Evolutionary conservation across 2,113 vertebrate genomes (phyloP).

Genomic region (Synchiropus splendidus): DNA sequence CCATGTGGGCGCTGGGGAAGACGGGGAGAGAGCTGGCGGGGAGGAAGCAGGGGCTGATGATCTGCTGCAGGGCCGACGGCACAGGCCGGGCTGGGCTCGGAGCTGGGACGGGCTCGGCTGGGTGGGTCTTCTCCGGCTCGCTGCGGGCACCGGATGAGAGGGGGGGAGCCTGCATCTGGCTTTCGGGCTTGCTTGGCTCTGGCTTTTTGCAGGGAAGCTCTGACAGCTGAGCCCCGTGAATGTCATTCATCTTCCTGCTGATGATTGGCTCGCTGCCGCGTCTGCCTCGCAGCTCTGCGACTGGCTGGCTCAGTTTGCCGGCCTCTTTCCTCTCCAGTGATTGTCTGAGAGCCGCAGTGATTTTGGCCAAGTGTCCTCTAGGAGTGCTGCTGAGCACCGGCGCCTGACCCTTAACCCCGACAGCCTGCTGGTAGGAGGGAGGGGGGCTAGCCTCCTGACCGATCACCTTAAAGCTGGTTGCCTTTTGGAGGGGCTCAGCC

Average conservation of each 20-base stretch:
- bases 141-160: not conserved
- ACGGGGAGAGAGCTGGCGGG: constrained; percentile 6
- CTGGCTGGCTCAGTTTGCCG: constrained; percentile 12
- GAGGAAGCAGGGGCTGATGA: constrained; percentile 19
- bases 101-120: constrained; percentile 3
- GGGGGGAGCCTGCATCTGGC: not conserved
- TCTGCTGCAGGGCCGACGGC: constrained; percentile 3
- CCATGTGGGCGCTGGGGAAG: constrained; percentile 21
- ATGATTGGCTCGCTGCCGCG: constrained; percentile 16
- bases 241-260: constrained; percentile 1
- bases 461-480: constrained; percentile 13
- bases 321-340: constrained; percentile 25
- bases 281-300: constrained; percentile 18
- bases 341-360: constrained; percentile 20
- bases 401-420: constrained; percentile 25
- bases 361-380: constrained; percentile 14
- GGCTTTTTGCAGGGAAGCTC: not conserved
- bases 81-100: constrained; percentile 2
- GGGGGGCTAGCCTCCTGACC: constrained; percentile 11
- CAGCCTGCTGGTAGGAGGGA: constrained; percentile 27
- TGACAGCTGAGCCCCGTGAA: not conserved
- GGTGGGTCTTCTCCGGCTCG: not conserved
- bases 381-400: constrained; percentile 5
- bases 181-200: constrained; percentile 11
- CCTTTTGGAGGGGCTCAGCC: not conserved